Percentiles rank a stretch among this genome's conserved stretches.
Evolutionary conservation across 2,113 vertebrate species (phyloP).

Genomic region (Anguilla japonica): DNA sequence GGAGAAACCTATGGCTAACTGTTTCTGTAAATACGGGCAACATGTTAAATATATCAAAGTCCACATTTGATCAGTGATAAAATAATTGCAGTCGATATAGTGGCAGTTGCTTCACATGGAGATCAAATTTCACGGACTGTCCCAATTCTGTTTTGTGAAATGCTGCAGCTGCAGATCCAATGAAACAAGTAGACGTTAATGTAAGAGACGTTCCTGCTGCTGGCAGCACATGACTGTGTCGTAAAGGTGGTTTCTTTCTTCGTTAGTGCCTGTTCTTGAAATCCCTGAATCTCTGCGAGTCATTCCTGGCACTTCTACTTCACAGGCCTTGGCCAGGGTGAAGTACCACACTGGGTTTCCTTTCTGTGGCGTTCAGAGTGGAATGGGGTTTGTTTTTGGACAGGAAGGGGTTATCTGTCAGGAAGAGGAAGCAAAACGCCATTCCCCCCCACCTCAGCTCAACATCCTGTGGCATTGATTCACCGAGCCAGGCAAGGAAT

Average conservation of each 20-base stretch:
- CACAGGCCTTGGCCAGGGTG: not conserved
- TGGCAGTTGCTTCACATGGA: not conserved
- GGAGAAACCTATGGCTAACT: not conserved
- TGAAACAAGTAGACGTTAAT: not conserved
- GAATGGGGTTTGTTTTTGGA: conserved; percentile 23
- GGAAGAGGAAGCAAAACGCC: conserved; percentile 42
- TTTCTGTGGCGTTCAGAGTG: not conserved
- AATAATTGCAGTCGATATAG: not conserved
- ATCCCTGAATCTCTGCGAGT: not conserved
- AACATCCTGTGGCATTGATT: conserved; percentile 58
- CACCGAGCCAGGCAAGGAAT: conserved; percentile 9
- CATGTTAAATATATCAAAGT: not conserved
- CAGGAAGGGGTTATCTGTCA: conserved; percentile 43
- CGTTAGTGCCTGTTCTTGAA: not conserved
- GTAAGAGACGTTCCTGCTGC: not conserved
- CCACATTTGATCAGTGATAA: not conserved
- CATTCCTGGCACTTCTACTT: not conserved
- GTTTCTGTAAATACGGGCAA: not conserved
- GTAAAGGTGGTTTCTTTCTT: not conserved
- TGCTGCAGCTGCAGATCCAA: not conserved
- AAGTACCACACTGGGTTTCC: not conserved
- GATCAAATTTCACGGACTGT: not conserved
- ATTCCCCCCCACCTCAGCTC: conserved; percentile 23
- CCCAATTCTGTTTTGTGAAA: not conserved
- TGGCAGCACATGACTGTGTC: not conserved